Evolutionary conservation across 2,113 vertebrate species (phyloP), one percentile per base, ranked within the genome.

Genomic region (Syngnathoides biaculeatus): DNA sequence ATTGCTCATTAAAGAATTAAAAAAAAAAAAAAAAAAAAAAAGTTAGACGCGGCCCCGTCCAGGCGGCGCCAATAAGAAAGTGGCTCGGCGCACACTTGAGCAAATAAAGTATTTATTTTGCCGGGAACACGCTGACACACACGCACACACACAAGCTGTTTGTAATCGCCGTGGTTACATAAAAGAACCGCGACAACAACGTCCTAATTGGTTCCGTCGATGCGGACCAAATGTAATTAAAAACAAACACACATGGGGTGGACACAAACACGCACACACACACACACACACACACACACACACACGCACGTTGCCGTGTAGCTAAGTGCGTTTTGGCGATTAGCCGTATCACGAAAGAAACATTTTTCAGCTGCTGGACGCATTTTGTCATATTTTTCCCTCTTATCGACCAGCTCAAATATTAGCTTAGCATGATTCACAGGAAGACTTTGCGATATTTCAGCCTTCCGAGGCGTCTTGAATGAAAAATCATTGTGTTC

Each of bases 1-100:
- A 62, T 30, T 42, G 60, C 60, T 62, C 60, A 62, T 62, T 62
- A 62, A 62, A 62, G 60, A 62, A 43, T 62, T n/a, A n/a, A n/a
- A n/a, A n/a, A n/a, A n/a, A n/a, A n/a, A 30, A 59, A 52, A 59
- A 59, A 59, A 59, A 59, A 26, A 40, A 62, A 57, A 62, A 62
- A 62, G 60, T 62, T 43, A 5, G 60, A 26, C 20, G 40, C 39
- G 26, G 60, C 8, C 8, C 60, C 22, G 40, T 62, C 40, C n/a
- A 62, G 20, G 39, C 38, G 40, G 39, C 39, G 39, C 39, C 60
- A 62, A 45, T 45, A 45, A 62, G 60, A 43, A 62, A 62, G n/a
- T 62, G 60, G 39, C 40, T 62, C 39, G 17, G 60, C 24, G 60
- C 60, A n/a, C 60, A 62, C 39, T 62, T 62, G 60, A 62, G 60